Evolutionary conservation across 2,113 vertebrate genomes (phyloP), one percentile per base, ranked within the genome.

Genomic region (Dasyornis broadbenti): DNA sequence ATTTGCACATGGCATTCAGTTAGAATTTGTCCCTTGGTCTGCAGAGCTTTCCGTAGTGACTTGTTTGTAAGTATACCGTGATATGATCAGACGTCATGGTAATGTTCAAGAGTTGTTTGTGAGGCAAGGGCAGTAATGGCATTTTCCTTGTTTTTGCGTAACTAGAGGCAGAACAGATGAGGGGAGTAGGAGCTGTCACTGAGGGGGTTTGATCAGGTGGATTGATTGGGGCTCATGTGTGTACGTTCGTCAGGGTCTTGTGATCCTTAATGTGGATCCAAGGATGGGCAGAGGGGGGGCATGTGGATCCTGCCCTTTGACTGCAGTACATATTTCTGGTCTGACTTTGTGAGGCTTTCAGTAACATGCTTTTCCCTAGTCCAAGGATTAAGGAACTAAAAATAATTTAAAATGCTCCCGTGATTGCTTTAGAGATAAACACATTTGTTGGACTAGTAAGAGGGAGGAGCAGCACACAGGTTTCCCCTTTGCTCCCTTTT

Each of bases 381-480:
- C 69, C 19, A 10, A 30, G 65, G 70, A 90, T 87, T 95, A 94
- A 87, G 69, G 71, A 81, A 57, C 91, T 75, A 77, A 70, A 91
- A 91, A 71, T 50, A 94, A 59, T 39, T 44, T 47, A 7, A 78
- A 88, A 82, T 30, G 40, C 56, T 88, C 72, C 35, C 1, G 4
- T 28, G 18, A 31, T 82, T 52, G 30, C 82, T 83, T 52, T 40
- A 39, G 47, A 56, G 57, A 80, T 53, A 92, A 92, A 86, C 68
- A 79, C 42, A 2, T 72, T 66, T 83, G 78, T 59, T 49, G 30
- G 49, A 37, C 28, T 50, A 33, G 20, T 33, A 17, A 54, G 69
- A 70, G 54, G 68, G 56, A 77, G 78, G 45, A 70, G 35, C 75
- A 28, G 79, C 9, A n/a, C 14, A 0, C 49, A 33, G 47, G 12